Conservation (phyloP, 1,140 invertebrate genomes). For the Lineus longissimus region DNA sequence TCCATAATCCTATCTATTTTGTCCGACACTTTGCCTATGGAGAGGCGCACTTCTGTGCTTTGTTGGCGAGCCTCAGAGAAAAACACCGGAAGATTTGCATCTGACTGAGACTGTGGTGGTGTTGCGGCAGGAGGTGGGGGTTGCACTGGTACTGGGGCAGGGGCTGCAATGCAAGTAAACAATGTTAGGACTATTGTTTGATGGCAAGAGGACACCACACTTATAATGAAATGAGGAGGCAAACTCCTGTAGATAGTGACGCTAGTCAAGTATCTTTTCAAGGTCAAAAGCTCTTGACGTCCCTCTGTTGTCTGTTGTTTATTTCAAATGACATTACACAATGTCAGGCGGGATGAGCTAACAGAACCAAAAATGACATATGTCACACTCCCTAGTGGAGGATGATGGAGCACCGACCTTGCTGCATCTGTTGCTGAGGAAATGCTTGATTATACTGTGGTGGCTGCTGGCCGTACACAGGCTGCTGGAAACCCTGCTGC, state of each 20-base stretch:
- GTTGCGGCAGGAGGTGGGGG: neutral
- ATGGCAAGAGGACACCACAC: too few relatives aligned
- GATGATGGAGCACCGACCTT: too few relatives aligned
- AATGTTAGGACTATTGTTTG: too few relatives aligned
- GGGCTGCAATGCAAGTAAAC: neutral
- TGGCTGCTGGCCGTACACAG: neutral
- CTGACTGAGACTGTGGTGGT: conserved; percentile 9
- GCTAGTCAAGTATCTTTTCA: too few relatives aligned
- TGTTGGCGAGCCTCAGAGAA: conserved; percentile 51
- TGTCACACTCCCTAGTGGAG: too few relatives aligned
- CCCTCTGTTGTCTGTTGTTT: too few relatives aligned
- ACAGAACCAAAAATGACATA: too few relatives aligned
- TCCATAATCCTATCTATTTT: conserved; percentile 50
- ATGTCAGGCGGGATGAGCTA: too few relatives aligned
- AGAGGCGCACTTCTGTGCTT: conserved; percentile 49
- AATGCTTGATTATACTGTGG: neutral
- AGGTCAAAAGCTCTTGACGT: too few relatives aligned
- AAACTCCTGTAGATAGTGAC: too few relatives aligned
- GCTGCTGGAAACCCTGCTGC: neutral
- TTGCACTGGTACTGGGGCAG: neutral
- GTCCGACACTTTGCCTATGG: conserved; percentile 47
- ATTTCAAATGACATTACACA: too few relatives aligned
- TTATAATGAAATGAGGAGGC: too few relatives aligned
- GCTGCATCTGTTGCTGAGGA: conserved; percentile 5
- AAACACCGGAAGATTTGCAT: conserved; percentile 33